Evolutionary conservation across 1,140 invertebrate species (phyloP).

Genomic region (Dendrolimus kikuchii): DNA sequence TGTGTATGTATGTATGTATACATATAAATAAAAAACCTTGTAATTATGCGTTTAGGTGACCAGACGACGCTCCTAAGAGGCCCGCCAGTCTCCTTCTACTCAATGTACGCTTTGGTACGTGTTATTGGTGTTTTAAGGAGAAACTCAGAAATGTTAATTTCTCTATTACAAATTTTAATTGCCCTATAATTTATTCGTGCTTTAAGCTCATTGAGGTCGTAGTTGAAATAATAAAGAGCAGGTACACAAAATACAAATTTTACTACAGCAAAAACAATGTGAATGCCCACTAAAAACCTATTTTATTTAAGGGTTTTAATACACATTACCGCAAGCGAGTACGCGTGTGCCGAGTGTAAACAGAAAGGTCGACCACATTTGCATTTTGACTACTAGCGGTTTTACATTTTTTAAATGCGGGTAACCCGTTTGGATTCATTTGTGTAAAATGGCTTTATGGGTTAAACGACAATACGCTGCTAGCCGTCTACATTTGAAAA

Average conservation of each 20-base stretch:
- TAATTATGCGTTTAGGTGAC: too few relatives aligned
- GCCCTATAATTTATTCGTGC: not conserved
- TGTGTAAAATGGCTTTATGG: not conserved
- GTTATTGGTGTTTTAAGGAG: slow-evolving; percentile 1
- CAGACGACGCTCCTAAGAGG: too few relatives aligned
- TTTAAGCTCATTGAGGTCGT: not conserved
- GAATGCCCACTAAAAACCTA: not conserved
- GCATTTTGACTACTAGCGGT: slow-evolving; percentile 19
- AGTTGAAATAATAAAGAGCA: not conserved
- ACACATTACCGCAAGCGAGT: slow-evolving; percentile 1
- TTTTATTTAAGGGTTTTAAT: slow-evolving; percentile 10
- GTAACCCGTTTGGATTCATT: slow-evolving; percentile 1
- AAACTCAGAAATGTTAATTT: not conserved
- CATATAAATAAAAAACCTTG: too few relatives aligned
- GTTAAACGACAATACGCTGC: too few relatives aligned
- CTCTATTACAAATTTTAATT: slow-evolving; percentile 1
- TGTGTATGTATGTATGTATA: too few relatives aligned
- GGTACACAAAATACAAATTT: too few relatives aligned
- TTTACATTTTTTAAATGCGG: slow-evolving; percentile 23
- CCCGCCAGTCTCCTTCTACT: too few relatives aligned
- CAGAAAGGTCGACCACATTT: slow-evolving; percentile 21
- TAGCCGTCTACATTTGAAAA: too few relatives aligned
- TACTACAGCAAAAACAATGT: too few relatives aligned
- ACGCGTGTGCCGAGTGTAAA: slow-evolving; percentile 1
- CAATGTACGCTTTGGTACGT: not conserved